phyloP scores from a whole-genome alignment of 2,888 invertebrate species.

The Parelbella ahira region DNA sequence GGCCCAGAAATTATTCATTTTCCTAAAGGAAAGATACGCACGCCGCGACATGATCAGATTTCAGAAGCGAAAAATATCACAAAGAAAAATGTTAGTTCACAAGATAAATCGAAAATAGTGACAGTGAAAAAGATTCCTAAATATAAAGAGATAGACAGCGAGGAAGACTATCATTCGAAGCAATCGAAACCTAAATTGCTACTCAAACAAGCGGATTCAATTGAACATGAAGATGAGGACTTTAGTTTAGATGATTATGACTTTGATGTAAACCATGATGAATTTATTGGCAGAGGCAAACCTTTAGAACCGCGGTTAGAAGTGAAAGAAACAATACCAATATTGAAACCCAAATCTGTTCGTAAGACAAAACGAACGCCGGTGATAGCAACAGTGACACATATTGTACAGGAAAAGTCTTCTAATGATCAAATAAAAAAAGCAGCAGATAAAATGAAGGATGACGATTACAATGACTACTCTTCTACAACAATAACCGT shows the following conservation, averaged over 20 bases:
- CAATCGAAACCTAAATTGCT: slow-evolving; percentile 37
- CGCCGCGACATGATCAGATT: slow-evolving; percentile 10
- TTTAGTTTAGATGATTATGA: slow-evolving; percentile 66
- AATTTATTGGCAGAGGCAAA: slow-evolving; percentile 54
- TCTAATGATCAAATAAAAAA: slow-evolving; percentile 32
- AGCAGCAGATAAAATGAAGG: slow-evolving; percentile 35
- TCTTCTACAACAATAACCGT: slow-evolving; percentile 37
- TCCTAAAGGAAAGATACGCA: slow-evolving; percentile 20
- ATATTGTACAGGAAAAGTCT: not conserved
- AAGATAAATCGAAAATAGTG: slow-evolving; percentile 15
- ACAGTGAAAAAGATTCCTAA: slow-evolving; percentile 65
- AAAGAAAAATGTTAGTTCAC: slow-evolving; percentile 9
- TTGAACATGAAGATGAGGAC: slow-evolving; percentile 66
- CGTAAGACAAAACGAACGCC: slow-evolving; percentile 7
- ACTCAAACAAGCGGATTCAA: slow-evolving; percentile 42
- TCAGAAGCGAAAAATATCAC: slow-evolving; percentile 2
- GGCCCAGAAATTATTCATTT: slow-evolving; percentile 20
- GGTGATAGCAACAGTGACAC: not conserved
- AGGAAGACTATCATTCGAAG: slow-evolving; percentile 51
- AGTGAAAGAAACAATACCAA: slow-evolving; percentile 2
- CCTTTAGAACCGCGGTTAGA: slow-evolving; percentile 49
- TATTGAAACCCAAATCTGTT: slow-evolving; percentile 21
- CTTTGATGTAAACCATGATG: slow-evolving; percentile 66
- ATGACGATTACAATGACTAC: slow-evolving; percentile 50
- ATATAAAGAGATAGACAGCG: slow-evolving; percentile 52